These are phyloP conservation scores for Drymonia ruficornis DNA, from an alignment of 2,888 invertebrate genomes.

Conservation along the genomic window DNA sequence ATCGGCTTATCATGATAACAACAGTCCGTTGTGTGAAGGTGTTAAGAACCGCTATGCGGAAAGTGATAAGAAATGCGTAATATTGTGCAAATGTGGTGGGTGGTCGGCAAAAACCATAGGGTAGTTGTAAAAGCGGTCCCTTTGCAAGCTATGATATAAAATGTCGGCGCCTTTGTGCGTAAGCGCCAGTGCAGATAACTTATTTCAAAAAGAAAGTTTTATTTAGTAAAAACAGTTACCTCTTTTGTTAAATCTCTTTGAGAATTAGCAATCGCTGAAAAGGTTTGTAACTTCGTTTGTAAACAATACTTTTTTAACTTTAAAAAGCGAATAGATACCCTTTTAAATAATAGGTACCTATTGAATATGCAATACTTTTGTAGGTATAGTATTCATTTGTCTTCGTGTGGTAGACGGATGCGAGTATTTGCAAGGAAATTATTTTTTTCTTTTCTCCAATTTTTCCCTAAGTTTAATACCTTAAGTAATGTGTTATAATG, in stretches of 20 bases:
- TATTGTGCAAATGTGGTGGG: conserved; percentile 65
- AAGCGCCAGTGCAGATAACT: conserved; percentile 58
- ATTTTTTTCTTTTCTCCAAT: background rate
- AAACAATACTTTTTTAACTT: background rate
- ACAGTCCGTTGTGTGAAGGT: conserved; percentile 39
- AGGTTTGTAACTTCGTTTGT: conserved; percentile 30
- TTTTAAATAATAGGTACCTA: too few relatives aligned
- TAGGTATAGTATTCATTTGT: background rate
- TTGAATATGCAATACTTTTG: too few relatives aligned
- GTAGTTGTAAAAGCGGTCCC: conserved; percentile 64
- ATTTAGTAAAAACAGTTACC: conserved; percentile 69
- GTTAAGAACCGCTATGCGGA: conserved; percentile 47
- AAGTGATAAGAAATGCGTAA: conserved; percentile 58
- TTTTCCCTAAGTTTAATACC: background rate
- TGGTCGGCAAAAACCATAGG: conserved; percentile 60
- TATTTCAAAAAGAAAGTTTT: conserved; percentile 68
- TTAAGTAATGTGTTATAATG: background rate
- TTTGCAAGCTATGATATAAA: conserved; percentile 70
- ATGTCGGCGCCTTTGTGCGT: conserved; percentile 64
- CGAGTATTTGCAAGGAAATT: background rate
- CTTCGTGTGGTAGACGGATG: background rate
- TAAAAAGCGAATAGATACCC: too few relatives aligned
- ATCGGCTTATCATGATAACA: conserved; percentile 26
- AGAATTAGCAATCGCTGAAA: conserved; percentile 44
- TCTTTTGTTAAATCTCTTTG: conserved; percentile 36